Evolutionary conservation across 2,797 vertebrate genomes (phyloP), one percentile per base, ranked within the genome.

Genomic region (Sebastes vulpes): DNA sequence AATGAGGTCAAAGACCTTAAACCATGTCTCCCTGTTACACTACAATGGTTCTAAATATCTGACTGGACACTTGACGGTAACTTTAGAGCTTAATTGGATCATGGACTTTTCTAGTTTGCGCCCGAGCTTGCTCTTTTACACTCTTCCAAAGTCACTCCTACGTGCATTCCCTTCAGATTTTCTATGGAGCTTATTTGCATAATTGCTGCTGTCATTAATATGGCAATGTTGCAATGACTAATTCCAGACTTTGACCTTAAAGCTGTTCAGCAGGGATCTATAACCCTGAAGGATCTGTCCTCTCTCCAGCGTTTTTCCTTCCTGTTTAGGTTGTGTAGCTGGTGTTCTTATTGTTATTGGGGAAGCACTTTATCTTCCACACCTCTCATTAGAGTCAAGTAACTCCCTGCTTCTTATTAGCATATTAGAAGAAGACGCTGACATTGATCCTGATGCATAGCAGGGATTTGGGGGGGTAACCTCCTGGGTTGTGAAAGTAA

Each of bases 61-160:
- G 54, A 7, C 57, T 28, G 52, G 16, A 38, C 25, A 32, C 48
- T 42, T 57, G 53, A 58, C 42, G 8, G 20, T 20, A 58, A 71
- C 57, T 69, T 56, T 25, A 12, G 6, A 21, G 46, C 54, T 48
- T 65, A 66, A 79, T 61, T 70, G 75, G 59, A 60, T 78, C 38
- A 32, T 31, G 28, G 20, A 32, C 4, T 3, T 66, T 48, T 75
- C n/a, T 53, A 54, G 31, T 64, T 46, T 52, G 25, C 56, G 56
- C 57, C 6, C 3, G 9, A 23, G 25, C 20, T 23, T 32, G 48
- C 35, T 82, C 60, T 50, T 57, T 12, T 26, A 16, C 9, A 14
- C 65, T 57, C 21, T 18, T 48, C 25, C 42, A 64, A 46, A 32
- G 35, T 70, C 35, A 9, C 50, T 57, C 35, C 26, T 12, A 32